Evolutionary conservation across 2,888 invertebrate species (phyloP), one percentile per base, ranked within the genome.

Genomic region (Opisthograptis luteolata): DNA sequence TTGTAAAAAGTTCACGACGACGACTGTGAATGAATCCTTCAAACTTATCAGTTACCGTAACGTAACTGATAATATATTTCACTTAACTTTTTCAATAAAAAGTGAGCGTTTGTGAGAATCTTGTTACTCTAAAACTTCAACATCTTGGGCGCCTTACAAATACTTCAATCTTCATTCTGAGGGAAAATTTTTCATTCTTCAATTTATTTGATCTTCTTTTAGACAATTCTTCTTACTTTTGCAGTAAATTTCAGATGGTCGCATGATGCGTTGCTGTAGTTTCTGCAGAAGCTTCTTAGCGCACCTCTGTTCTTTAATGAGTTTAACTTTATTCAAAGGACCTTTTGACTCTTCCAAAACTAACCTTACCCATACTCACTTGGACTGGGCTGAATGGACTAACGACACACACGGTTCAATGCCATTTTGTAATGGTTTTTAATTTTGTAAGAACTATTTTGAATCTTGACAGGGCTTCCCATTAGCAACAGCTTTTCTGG

Each of bases 331-430:
- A 79, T 76, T 74, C 73, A 73, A 50, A 76, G 79, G 64, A 74
- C 72, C 76, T 79, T 84, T 84, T 80, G 78, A 78, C 77, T 51
- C 43, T 24, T 31, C 4, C 9, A 19, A 58, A 64, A 59, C 60
- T 64, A 74, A 79, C 76, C 86, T 88, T 87, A 88, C 87, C 87
- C 70, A 70, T 69, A 70, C 70, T 73, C 40, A 37, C 35, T 44
- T 68, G 87, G 87, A 84, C 87, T 86, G 88, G 86, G 85, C 86
- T 81, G 77, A 79, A 73, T 76, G 75, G 84, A 84, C 85, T 79
- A 73, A 79, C 79, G 82, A 81, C 76, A 76, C 77, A 70, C 68
- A 66, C 64, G 41, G 51, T 45, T 58, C 63, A 31, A 31, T 14
- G 19, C 50, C 50, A 40, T 40, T 45, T 51, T 30, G 32, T 59